phyloP scores from a whole-genome alignment of 92 coral and sea anemone species.

The Siderastrea siderea region DNA sequence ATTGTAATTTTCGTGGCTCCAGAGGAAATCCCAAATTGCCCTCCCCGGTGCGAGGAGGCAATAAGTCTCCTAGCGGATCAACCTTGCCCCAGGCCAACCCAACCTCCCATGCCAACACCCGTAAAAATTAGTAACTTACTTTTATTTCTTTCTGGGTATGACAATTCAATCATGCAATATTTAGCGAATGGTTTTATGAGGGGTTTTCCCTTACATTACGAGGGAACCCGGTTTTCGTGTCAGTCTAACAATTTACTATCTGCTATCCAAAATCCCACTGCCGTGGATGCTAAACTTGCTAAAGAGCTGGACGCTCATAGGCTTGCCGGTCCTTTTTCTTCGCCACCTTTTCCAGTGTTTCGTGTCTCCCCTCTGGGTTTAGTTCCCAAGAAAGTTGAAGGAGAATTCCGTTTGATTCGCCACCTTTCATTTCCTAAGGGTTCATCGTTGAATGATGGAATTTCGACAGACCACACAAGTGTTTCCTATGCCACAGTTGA shows the following conservation, averaged over 20 bases:
- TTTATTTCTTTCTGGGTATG: constrained; percentile 38
- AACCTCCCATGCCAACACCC: constrained; percentile 47
- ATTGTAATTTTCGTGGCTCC: constrained; percentile 45
- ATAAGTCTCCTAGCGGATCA: constrained; percentile 16
- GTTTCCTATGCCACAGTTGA: constrained; percentile 58
- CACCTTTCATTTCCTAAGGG: constrained; percentile 46
- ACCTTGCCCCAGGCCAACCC: constrained; percentile 14
- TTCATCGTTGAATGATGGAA: constrained; percentile 29
- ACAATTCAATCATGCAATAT: constrained; percentile 14
- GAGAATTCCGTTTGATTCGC: constrained; percentile 54
- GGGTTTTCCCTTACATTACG: constrained; percentile 69
- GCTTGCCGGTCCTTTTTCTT: constrained; percentile 44
- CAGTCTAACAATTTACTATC: constrained; percentile 44
- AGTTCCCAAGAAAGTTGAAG: constrained; percentile 59
- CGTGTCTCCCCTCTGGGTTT: constrained; percentile 62
- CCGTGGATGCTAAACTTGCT: constrained; percentile 32
- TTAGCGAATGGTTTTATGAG: constrained; percentile 41
- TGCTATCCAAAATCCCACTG: constrained; percentile 40
- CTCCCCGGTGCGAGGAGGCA: constrained; percentile 2
- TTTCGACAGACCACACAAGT: background rate
- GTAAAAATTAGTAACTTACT: constrained; percentile 40
- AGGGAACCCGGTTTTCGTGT: constrained; percentile 35
- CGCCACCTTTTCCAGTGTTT: constrained; percentile 31
- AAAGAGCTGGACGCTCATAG: constrained; percentile 52
- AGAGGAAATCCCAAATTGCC: background rate